Evolutionary conservation across 2,113 vertebrate genomes (phyloP).

Genomic region (Carollia perspicillata): DNA sequence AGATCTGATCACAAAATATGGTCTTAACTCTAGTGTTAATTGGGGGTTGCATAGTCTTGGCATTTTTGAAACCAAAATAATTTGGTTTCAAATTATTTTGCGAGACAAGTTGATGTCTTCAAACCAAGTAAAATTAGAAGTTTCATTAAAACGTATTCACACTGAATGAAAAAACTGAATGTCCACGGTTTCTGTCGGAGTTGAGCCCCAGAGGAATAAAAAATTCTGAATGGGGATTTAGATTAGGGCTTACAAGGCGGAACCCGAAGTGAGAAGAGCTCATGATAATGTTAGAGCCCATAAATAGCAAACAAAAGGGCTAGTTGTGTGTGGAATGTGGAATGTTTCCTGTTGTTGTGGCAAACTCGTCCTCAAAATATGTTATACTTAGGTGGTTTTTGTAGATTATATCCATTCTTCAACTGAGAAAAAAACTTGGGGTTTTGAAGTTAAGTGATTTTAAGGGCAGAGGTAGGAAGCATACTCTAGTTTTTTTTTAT

Average conservation of each 20-base stretch:
- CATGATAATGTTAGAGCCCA: background rate
- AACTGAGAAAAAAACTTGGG: background rate
- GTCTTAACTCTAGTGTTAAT: background rate
- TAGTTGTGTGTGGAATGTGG: background rate
- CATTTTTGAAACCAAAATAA: no score
- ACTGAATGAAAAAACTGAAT: background rate
- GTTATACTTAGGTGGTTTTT: background rate
- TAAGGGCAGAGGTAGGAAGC: background rate
- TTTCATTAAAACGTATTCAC: background rate
- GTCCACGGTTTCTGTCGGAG: background rate
- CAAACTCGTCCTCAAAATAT: background rate
- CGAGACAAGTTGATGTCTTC: background rate
- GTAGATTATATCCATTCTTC: background rate
- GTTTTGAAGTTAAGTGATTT: background rate
- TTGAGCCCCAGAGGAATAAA: background rate
- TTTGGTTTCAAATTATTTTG: slow-evolving; percentile 5
- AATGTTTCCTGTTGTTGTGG: background rate
- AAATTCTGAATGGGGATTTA: background rate
- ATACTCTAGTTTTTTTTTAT: background rate
- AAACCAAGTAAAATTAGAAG: background rate
- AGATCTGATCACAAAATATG: slow-evolving; percentile 45
- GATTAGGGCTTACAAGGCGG: background rate
- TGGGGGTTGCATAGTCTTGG: background rate
- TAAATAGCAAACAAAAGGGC: background rate
- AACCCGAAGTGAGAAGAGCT: background rate